Conservation (phyloP, 1,140 invertebrate species). For the Phymorhynchus buccinoides region DNA sequence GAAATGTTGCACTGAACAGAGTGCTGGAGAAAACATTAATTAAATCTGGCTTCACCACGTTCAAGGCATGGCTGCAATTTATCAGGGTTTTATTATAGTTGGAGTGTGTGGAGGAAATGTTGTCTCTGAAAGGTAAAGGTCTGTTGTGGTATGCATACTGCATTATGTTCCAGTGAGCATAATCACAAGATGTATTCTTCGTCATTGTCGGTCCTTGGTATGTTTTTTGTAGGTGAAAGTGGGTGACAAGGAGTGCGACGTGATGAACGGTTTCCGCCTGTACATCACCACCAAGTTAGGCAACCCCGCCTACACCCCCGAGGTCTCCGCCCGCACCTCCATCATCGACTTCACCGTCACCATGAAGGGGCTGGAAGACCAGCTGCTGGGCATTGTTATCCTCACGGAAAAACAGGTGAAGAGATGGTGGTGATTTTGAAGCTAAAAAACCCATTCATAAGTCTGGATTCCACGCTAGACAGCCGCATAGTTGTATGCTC, state of each 20-base stretch:
- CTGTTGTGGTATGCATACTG: too few relatives aligned
- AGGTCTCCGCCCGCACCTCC: constrained; percentile 95
- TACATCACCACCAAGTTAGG: constrained; percentile 97
- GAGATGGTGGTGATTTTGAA: not conserved
- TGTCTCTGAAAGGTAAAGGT: too few relatives aligned
- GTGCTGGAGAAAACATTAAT: constrained; percentile 98
- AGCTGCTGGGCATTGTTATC: constrained; percentile 92
- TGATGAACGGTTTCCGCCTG: constrained; percentile 94
- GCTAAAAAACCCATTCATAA: not conserved
- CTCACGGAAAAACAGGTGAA: constrained; percentile 88
- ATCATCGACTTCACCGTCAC: constrained; percentile 93
- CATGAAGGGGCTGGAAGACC: constrained; percentile 96
- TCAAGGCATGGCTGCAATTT: too few relatives aligned
- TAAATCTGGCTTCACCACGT: too few relatives aligned
- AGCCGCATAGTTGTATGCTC: too few relatives aligned
- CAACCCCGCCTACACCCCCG: constrained; percentile 96
- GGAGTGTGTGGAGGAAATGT: too few relatives aligned
- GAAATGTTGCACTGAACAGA: constrained; percentile 97
- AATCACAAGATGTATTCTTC: too few relatives aligned
- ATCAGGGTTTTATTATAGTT: too few relatives aligned
- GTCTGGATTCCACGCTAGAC: too few relatives aligned
- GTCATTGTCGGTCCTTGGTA: too few relatives aligned
- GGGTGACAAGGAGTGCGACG: constrained; percentile 96
- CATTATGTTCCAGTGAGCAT: too few relatives aligned
- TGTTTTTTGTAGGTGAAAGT: constrained; percentile 81